phyloP scores from a whole-genome alignment of 2,113 vertebrate species.

The Prunella fulvescens region DNA sequence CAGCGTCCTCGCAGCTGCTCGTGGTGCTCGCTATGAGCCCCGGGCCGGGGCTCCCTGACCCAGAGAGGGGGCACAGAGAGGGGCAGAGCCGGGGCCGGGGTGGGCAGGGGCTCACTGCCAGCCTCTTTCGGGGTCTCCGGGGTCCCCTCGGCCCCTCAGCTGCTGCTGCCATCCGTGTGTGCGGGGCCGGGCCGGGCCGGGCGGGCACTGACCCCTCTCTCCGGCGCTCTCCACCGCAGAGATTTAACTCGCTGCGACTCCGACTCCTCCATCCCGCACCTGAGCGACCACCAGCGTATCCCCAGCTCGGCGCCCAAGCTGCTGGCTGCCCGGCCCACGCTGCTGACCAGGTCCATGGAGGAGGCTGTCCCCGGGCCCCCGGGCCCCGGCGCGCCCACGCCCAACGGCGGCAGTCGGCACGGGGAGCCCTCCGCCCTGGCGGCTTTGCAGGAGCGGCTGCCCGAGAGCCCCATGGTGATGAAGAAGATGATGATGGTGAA shows the following conservation, averaged over 20 bases:
- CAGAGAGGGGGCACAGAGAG: neutral
- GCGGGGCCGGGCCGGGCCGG: neutral
- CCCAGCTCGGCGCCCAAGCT: slow-evolving; percentile 73
- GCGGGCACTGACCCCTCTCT: neutral
- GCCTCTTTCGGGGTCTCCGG: neutral
- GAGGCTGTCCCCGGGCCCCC: slow-evolving; percentile 24
- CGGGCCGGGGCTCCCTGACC: neutral
- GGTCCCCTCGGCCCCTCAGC: neutral
- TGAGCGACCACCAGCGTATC: slow-evolving; percentile 78
- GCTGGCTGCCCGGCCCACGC: slow-evolving; percentile 78
- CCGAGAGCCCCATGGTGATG: slow-evolving; percentile 84
- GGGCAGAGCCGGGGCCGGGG: neutral
- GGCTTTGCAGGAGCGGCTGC: slow-evolving; percentile 57
- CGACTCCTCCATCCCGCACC: slow-evolving; percentile 89
- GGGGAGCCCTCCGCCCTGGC: slow-evolving; percentile 59
- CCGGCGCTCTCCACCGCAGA: slow-evolving; percentile 65
- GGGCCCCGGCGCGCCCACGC: slow-evolving; percentile 60
- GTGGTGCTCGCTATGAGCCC: too few species aligned
- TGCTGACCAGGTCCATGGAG: slow-evolving; percentile 76
- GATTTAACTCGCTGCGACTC: slow-evolving; percentile 93
- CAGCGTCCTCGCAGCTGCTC: rapidly evolving
- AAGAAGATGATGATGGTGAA: slow-evolving; percentile 77
- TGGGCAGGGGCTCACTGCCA: neutral
- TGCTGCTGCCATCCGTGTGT: neutral
- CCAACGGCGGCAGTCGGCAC: slow-evolving; percentile 79